phyloP scores from a whole-genome alignment of 2,888 invertebrate species.

The Eristalinus sepulchralis region DNA sequence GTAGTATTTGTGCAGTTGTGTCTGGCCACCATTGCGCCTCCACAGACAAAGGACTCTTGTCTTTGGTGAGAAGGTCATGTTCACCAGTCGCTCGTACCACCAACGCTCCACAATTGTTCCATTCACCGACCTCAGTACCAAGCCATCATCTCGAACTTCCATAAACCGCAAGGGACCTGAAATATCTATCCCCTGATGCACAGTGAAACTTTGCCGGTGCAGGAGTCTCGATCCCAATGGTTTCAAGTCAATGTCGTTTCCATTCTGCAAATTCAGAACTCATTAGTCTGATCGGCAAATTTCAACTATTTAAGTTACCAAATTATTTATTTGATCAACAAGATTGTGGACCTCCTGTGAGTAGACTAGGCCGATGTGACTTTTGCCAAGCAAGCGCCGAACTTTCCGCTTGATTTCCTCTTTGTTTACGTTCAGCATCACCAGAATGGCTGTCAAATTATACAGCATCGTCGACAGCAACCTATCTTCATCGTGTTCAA shows the following conservation, averaged over 20 bases:
- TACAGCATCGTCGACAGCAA: slow-evolving; percentile 96
- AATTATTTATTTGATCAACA: slow-evolving; percentile 95
- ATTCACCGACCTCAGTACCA: slow-evolving; percentile 90
- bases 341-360: slow-evolving; percentile 98
- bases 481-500: slow-evolving; percentile 99
- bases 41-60: slow-evolving; percentile 98
- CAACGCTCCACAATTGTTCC: slow-evolving; percentile 96
- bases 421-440: slow-evolving; percentile 94
- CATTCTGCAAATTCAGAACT: slow-evolving; percentile 85
- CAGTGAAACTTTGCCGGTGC: slow-evolving; percentile 98
- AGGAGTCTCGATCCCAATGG: slow-evolving; percentile 96
- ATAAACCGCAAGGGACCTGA: slow-evolving; percentile 93
- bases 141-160: slow-evolving; percentile 98
- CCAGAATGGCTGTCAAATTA: slow-evolving; percentile 97
- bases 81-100: slow-evolving; percentile 99
- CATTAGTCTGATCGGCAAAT: background rate
- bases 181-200: slow-evolving; percentile 97
- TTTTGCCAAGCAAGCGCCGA: slow-evolving; percentile 96
- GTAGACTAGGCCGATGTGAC: slow-evolving; percentile 98
- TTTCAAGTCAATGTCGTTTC: slow-evolving; percentile 98
- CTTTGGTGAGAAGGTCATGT: slow-evolving; percentile 99
- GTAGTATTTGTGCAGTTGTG: slow-evolving; percentile 98
- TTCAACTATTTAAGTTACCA: slow-evolving; percentile 84
- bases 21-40: slow-evolving; percentile 96
- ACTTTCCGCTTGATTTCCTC: slow-evolving; percentile 92